A percentile compares a stretch with the other conserved stretches of the same genome.
Evolutionary conservation across 2,888 invertebrate genomes (phyloP).

Genomic region (Protonemura montana): DNA sequence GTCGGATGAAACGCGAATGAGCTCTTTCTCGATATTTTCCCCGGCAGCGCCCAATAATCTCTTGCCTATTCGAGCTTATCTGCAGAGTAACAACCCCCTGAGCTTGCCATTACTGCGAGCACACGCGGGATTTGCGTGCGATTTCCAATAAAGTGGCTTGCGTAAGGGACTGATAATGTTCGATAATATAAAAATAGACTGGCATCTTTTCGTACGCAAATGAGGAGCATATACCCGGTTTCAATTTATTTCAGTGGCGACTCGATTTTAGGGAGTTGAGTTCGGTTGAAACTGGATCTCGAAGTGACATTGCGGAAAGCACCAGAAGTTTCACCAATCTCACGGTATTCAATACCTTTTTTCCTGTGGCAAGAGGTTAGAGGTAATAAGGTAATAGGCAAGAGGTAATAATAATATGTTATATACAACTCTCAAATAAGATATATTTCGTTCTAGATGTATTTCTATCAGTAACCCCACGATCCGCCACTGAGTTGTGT

Average conservation of each 20-base stretch:
- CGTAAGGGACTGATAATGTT: constrained; percentile 32
- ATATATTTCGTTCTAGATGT: too few species aligned
- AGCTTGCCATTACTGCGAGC: constrained; percentile 36
- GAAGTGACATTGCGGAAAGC: too few species aligned
- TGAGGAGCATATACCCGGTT: constrained; percentile 15
- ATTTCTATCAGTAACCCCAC: neutral
- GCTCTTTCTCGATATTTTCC: constrained; percentile 27
- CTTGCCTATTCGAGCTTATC: constrained; percentile 34
- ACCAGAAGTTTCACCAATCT: too few species aligned
- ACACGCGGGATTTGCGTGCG: constrained; percentile 33
- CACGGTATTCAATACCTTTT: too few species aligned
- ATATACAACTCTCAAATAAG: too few species aligned
- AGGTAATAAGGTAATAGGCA: too few species aligned
- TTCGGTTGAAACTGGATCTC: neutral
- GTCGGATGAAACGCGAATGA: neutral
- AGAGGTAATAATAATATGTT: too few species aligned
- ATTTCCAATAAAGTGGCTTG: constrained; percentile 35
- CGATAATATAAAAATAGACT: constrained; percentile 38
- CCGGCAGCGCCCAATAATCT: constrained; percentile 29
- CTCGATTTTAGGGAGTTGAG: neutral
- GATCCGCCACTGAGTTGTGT: neutral
- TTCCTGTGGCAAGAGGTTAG: too few species aligned
- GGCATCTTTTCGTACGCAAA: constrained; percentile 30
- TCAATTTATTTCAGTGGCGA: neutral
- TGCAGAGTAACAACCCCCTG: constrained; percentile 36